Evolutionary conservation across 1,140 invertebrate species (phyloP).

Genomic region (Leptinotarsa lineolata): DNA sequence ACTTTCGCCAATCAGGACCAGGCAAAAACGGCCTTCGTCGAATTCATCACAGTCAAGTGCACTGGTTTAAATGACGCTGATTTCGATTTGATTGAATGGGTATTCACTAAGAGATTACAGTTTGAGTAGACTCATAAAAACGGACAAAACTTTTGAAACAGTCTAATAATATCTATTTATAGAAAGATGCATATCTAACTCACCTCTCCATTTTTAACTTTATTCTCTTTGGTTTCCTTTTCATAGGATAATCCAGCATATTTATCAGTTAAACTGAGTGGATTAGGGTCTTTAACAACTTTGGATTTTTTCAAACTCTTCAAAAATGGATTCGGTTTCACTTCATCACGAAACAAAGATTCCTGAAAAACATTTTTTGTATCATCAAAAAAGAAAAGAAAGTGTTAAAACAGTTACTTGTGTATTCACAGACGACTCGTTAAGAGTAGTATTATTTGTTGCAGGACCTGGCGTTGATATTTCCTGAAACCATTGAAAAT

Average conservation of each 20-base stretch:
- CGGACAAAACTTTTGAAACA: too few species aligned
- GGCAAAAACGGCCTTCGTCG: too few species aligned
- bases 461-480: slow-evolving; percentile 15
- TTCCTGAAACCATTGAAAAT: slow-evolving; percentile 22
- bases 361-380: slow-evolving; percentile 32
- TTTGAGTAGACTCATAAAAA: too few species aligned
- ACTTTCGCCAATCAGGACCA: too few species aligned
- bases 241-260: slow-evolving; percentile 41
- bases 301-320: slow-evolving; percentile 39
- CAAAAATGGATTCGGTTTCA: slow-evolving; percentile 27
- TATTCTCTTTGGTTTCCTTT: slow-evolving; percentile 30
- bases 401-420: slow-evolving; percentile 19
- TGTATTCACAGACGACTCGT: slow-evolving; percentile 27
- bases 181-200: too few species aligned
- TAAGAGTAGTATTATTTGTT: slow-evolving; percentile 17
- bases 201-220: slow-evolving; percentile 33
- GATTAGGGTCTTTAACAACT: slow-evolving; percentile 29
- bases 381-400: neutral
- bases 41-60: too few species aligned
- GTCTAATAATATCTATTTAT: too few species aligned
- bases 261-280: slow-evolving; percentile 44
- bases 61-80: too few species aligned
- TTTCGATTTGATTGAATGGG: too few species aligned
- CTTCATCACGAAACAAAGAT: slow-evolving; percentile 24
- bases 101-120: too few species aligned